Evolutionary conservation across 2,797 vertebrate genomes (phyloP).

Genomic region (Dermochelys coriacea): DNA sequence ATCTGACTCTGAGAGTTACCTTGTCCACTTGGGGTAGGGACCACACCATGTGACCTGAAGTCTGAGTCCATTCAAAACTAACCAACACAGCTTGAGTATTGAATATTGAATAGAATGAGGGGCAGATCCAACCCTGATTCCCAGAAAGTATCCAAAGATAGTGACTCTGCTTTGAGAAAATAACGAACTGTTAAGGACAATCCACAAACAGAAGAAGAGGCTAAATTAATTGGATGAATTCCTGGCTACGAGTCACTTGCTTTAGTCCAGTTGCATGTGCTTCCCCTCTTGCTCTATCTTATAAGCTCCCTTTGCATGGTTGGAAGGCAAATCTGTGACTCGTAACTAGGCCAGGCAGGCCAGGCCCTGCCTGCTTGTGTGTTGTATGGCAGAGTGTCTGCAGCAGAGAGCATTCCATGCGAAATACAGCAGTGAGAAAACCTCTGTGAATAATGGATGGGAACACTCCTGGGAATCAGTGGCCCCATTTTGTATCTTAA

Average conservation of each 20-base stretch:
- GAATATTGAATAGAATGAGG: background rate
- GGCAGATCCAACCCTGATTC: background rate
- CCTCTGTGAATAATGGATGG: background rate
- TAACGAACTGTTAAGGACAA: accelerated
- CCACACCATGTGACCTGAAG: accelerated
- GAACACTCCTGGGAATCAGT: background rate
- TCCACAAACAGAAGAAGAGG: background rate
- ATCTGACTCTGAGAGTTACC: background rate
- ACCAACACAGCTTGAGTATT: background rate
- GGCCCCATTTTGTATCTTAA: background rate
- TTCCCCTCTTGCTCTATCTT: background rate
- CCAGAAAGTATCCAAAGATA: background rate
- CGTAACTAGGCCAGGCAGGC: background rate
- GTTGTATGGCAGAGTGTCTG: accelerated
- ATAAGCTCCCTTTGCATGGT: background rate
- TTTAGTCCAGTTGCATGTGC: background rate
- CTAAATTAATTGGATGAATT: background rate
- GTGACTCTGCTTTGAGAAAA: background rate
- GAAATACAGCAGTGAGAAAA: background rate
- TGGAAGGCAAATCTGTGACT: background rate
- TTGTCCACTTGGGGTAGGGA: accelerated
- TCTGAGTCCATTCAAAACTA: accelerated
- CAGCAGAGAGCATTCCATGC: accelerated
- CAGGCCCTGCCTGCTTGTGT: background rate
- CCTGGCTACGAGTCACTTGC: background rate